Percentiles rank a stretch among this genome's conserved stretches.
Conservation (phyloP, 2,888 invertebrate genomes). For the Merodon equestris region DNA sequence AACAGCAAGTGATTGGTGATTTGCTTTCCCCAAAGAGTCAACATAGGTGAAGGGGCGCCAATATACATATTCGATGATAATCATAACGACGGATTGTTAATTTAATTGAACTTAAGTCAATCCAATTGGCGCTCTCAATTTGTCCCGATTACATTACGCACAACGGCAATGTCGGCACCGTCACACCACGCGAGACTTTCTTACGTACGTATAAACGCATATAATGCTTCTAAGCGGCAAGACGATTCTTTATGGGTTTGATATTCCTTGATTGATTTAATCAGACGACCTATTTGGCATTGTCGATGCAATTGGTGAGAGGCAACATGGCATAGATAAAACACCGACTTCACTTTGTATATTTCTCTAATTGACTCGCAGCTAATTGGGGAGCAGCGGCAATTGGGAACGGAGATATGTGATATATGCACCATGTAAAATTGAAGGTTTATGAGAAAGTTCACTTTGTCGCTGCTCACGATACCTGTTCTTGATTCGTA, state of each 20-base stretch:
- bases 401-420: slow-evolving; percentile 20
- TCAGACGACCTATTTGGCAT: slow-evolving; percentile 28
- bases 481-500: too few relatives aligned
- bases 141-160: slow-evolving; percentile 61
- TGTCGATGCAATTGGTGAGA: neutral
- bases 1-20: too few relatives aligned
- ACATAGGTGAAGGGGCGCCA: too few relatives aligned
- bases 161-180: neutral
- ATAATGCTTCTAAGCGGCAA: too few relatives aligned
- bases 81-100: slow-evolving; percentile 45
- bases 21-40: too few relatives aligned
- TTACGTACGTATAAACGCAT: too few relatives aligned
- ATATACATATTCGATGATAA: slow-evolving; percentile 6
- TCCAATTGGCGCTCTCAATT: slow-evolving; percentile 61
- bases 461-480: too few relatives aligned
- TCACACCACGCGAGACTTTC: neutral
- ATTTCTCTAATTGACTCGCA: slow-evolving; percentile 14
- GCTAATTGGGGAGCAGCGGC: slow-evolving; percentile 32
- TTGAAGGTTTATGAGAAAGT: too few relatives aligned
- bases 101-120: slow-evolving; percentile 66
- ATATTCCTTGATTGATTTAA: slow-evolving; percentile 42
- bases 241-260: slow-evolving; percentile 11
- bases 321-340: too few relatives aligned
- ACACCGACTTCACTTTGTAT: too few relatives aligned
- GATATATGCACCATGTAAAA: too few relatives aligned